Evolutionary conservation across 2,888 invertebrate species (phyloP).

Genomic region (Acronicta leporina): DNA sequence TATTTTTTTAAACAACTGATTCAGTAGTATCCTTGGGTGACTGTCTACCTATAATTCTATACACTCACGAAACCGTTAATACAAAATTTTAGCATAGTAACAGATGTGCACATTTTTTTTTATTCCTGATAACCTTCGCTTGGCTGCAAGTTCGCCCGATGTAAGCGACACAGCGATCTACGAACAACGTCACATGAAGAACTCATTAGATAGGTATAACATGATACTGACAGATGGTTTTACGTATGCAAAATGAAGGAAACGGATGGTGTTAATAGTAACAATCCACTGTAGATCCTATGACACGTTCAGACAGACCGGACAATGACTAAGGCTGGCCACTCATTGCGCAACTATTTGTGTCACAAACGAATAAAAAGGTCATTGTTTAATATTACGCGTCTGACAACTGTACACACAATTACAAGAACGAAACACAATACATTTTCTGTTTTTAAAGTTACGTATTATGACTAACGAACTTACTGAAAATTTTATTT

Average conservation of each 20-base stretch:
- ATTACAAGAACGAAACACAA: slow-evolving; percentile 31
- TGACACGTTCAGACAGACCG: slow-evolving; percentile 37
- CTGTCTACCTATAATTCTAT: no score
- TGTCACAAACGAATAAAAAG: slow-evolving; percentile 49
- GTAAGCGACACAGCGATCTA: no score
- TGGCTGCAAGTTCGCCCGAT: no score
- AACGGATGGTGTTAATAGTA: slow-evolving; percentile 50
- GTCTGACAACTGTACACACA: slow-evolving; percentile 53
- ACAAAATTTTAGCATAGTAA: no score
- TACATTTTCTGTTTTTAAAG: slow-evolving; percentile 16
- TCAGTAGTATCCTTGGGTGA: no score
- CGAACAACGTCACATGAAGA: slow-evolving; percentile 15
- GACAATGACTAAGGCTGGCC: slow-evolving; percentile 51
- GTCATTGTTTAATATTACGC: slow-evolving; percentile 51
- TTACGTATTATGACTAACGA: background rate
- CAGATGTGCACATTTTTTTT: no score
- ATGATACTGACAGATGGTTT: slow-evolving; percentile 16
- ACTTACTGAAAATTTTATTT: background rate
- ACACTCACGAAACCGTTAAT: background rate
- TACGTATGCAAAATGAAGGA: slow-evolving; percentile 50
- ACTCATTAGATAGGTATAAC: slow-evolving; percentile 15
- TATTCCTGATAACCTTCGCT: no score
- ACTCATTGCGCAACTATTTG: slow-evolving; percentile 55
- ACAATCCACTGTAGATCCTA: slow-evolving; percentile 44
- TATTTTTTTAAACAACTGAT: background rate